Base-by-base conservation (phyloP, 1,140 invertebrate genomes). In the Heliothis virescens region DNA sequence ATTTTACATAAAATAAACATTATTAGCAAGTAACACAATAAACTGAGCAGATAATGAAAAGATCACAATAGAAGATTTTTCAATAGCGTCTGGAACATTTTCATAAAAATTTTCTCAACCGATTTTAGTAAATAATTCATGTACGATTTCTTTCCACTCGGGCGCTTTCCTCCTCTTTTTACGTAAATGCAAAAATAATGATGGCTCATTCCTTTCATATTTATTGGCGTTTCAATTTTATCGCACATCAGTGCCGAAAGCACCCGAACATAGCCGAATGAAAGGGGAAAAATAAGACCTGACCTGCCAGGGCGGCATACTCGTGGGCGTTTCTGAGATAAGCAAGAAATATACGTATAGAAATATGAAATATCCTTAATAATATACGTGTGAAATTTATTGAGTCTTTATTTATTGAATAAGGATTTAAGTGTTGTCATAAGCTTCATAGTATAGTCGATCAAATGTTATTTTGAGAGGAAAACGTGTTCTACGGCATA, bases 181-280 rank as follows among this genome's bases (percentile, higher is more conserved):
- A 65, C 41, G 57, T 75, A 62, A 73, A 83, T 83, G 52, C 72
- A 76, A 76, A 80, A 79, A 75, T 79, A 81, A 78, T 73, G 59
- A 83, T 80, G 78, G 63, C 63, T 79, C 63, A 71, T 82, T 79
- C 73, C 47, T 48, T 60, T 48, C 69, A 13, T 77, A 78, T 78
- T 63, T 80, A 80, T 83, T 80, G 79, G 80, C 29, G 76, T 62
- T 75, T 79, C 74, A 76, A 65, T 76, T 76, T 76, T 76, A 76
- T 76, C 74, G 74, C 60, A 65, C 74, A 76, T 76, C 74, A 21
- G 59, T 65, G 74, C 72, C 57, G 34, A 62, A 60, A 18, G 72
- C 41, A 26, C 57, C 18, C 9, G 62, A 63, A 63, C n/a, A 67
- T 74, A 12, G 55, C 16, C 18, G 16, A 50, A 74, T 4, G 53